Base-by-base conservation (phyloP, 2,888 invertebrate species). In the Scaptomyza tumidula region DNA sequence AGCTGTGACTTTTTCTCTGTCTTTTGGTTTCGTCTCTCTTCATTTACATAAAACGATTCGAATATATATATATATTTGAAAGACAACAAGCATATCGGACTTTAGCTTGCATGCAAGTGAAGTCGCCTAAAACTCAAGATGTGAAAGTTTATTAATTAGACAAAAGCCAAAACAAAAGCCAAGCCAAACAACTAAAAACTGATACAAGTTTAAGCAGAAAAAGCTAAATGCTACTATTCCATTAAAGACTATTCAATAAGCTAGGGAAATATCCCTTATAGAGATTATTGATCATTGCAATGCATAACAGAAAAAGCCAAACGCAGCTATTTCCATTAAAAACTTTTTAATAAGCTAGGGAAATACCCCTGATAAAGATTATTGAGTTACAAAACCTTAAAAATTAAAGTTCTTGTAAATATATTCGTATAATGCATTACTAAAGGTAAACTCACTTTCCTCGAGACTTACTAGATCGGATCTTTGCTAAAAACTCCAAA, bases 121-220 rank as follows among this genome's bases (percentile, higher is more conserved):
- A 83, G 88, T 79, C 82, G 63, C 68, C 53, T 61, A 57, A 65
- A 71, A 56, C 55, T 45, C 65, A 57, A 82, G 61, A 72, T 88
- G 83, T 88, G 83, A 83, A 83, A 83, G 83, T 83, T 83, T 83
- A 83, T 83, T 88, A 83, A 83, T 88, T 87, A 79, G 67, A 73
- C 77, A 83, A 68, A 58, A 55, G 29, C 54, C 35, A 53, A 52
- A 27, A 41, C 46, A 45, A 49, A 29, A 43, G 14, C 35, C 45
- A 37, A 7, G 7, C 27, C 6, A 29, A 10, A 48, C 29, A 7
- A 49, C n/a, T n/a, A 33, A 33, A 55, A 24, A 33, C 3, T 37
- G 64, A 48, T 16, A 55, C 43, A 45, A 31, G 11, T 10, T 24
- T 1, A 16, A 16, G 27, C 35, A 35, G 29, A 33, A 35, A 61